Evolutionary conservation across 1,140 invertebrate genomes (phyloP).

Genomic region (Choristoneura fumiferana): DNA sequence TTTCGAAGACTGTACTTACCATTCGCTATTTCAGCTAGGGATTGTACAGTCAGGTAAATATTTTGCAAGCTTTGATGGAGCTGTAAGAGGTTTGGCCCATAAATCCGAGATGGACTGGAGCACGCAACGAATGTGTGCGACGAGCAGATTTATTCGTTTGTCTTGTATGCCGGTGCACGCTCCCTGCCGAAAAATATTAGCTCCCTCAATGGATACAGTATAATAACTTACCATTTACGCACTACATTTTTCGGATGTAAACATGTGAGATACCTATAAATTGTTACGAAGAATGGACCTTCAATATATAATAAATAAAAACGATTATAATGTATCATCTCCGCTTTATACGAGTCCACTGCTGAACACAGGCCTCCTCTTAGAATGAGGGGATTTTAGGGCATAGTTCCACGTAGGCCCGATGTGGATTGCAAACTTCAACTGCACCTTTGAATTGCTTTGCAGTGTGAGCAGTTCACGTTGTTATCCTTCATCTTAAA

Average conservation of each 20-base stretch:
- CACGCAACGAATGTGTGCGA: slow-evolving; percentile 45
- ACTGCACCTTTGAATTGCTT: too few relatives aligned
- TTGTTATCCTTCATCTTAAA: too few relatives aligned
- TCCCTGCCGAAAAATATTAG: slow-evolving; percentile 37
- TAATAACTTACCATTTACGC: slow-evolving; percentile 13
- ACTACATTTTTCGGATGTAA: not conserved
- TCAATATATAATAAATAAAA: too few relatives aligned
- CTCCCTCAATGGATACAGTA: slow-evolving; percentile 22
- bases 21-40: slow-evolving; percentile 2
- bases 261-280: not conserved
- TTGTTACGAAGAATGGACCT: too few relatives aligned
- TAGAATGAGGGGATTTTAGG: too few relatives aligned
- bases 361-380: too few relatives aligned
- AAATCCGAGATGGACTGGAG: slow-evolving; percentile 37
- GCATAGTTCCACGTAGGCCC: too few relatives aligned
- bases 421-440: too few relatives aligned
- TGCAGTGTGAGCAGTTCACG: too few relatives aligned
- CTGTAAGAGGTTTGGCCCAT: slow-evolving; percentile 34
- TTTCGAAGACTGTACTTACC: slow-evolving; percentile 3
- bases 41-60: slow-evolving; percentile 26
- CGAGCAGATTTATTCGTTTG: slow-evolving; percentile 42
- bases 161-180: slow-evolving; percentile 33
- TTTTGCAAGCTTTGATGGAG: slow-evolving; percentile 38
- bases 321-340: too few relatives aligned
- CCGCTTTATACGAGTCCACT: too few relatives aligned